These are phyloP conservation scores for Augochlora pura DNA, from an alignment of 1,140 invertebrate species.

Conservation along the genomic window DNA sequence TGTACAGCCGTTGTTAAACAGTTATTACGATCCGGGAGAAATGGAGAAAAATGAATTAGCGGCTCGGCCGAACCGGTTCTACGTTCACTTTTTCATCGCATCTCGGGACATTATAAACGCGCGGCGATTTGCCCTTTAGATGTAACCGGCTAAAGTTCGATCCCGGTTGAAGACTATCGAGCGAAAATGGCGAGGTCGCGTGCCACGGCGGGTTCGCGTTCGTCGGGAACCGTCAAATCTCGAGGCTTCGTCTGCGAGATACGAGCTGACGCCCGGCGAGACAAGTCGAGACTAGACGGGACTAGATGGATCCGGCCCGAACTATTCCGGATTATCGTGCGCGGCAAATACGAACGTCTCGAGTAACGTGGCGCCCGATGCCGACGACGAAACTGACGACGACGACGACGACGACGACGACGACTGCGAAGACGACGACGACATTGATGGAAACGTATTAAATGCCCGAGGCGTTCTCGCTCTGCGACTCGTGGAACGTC, in stretches of 20 bases:
- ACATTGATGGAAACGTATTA: slow-evolving; percentile 51
- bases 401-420: not conserved
- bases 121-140: slow-evolving; percentile 19
- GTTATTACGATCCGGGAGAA: not conserved
- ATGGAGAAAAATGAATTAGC: not conserved
- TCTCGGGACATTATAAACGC: not conserved
- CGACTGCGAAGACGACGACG: slow-evolving; percentile 22
- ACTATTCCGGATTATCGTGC: slow-evolving; percentile 3
- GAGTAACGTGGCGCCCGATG: too few relatives aligned
- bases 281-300: too few relatives aligned
- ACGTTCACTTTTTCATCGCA: not conserved
- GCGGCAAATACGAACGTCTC: slow-evolving; percentile 8
- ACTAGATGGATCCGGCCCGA: not conserved
- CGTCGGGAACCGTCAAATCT: slow-evolving; percentile 7
- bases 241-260: not conserved
- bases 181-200: slow-evolving; percentile 35
- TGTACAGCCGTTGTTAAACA: not conserved
- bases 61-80: not conserved
- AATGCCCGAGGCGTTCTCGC: slow-evolving; percentile 43
- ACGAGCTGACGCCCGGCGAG: not conserved
- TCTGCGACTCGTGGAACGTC: slow-evolving; percentile 30
- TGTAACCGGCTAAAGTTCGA: not conserved
- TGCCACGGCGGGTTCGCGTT: not conserved
- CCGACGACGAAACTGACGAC: not conserved
- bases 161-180: slow-evolving; percentile 1